Percentiles rank a stretch among this genome's conserved stretches.
Conservation (phyloP, 2,797 vertebrate genomes). For the Prunella strophiata region DNA sequence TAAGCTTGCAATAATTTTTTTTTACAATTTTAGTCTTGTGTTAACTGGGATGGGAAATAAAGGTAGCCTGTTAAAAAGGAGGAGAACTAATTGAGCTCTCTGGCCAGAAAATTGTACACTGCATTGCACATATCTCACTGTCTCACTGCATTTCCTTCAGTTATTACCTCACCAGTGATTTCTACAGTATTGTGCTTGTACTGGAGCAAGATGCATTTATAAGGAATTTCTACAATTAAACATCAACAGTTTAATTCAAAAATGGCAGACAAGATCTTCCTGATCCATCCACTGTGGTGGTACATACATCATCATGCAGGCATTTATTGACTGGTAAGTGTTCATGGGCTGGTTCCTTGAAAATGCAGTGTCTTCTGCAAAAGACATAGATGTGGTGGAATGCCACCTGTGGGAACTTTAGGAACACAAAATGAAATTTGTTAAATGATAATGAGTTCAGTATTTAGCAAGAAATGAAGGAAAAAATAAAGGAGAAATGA, state of each 20-base stretch:
- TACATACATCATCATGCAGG: not conserved
- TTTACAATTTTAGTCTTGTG: not conserved
- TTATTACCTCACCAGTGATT: not conserved
- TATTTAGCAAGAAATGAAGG: not conserved
- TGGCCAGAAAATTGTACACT: not conserved
- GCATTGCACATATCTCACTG: fast-evolving
- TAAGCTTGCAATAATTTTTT: not conserved
- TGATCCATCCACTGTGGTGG: not conserved
- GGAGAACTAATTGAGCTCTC: not conserved
- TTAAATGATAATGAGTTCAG: not conserved
- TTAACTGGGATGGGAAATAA: not conserved
- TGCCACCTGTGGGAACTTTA: not conserved
- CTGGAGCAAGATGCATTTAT: not conserved
- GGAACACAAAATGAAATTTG: not conserved
- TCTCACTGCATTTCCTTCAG: not conserved
- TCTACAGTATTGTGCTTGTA: not conserved
- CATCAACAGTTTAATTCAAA: not conserved
- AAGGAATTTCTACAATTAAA: not conserved
- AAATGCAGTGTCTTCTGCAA: not conserved
- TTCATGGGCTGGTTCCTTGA: not conserved
- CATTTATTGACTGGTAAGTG: not conserved
- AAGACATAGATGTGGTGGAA: not conserved
- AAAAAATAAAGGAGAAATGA: not conserved
- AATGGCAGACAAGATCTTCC: not conserved
- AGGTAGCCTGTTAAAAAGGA: not conserved